phyloP scores from a whole-genome alignment of 2,113 vertebrate genomes.

The Phrynocephalus versicolor region DNA sequence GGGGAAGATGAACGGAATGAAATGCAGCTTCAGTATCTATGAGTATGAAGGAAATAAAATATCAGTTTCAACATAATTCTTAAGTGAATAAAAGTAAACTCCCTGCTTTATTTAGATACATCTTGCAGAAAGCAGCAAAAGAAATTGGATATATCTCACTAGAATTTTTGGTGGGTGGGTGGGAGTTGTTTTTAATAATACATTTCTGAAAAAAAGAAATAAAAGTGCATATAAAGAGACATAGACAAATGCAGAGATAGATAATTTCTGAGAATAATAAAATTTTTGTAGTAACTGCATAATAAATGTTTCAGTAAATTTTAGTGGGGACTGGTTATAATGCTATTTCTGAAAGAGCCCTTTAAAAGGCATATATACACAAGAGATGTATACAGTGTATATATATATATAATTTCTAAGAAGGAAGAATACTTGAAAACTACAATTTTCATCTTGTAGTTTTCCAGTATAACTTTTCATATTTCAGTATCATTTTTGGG shows the following conservation, averaged over 20 bases:
- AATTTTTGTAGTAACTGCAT: no score
- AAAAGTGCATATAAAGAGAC: no score
- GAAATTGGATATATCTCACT: not conserved
- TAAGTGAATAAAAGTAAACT: not conserved
- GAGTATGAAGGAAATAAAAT: not conserved
- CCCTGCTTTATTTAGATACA: no score
- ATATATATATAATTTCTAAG: not conserved
- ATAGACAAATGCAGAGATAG: no score
- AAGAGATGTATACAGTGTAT: no score
- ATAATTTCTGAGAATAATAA: no score
- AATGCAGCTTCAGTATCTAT: not conserved
- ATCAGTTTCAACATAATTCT: not conserved
- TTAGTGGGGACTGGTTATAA: not conserved
- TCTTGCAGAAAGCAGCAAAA: not conserved
- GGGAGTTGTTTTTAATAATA: not conserved
- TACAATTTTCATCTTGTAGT: no score
- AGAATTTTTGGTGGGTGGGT: not conserved
- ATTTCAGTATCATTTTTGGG: not conserved
- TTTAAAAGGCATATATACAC: not conserved
- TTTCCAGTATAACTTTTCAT: no score
- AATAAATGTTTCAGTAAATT: not conserved
- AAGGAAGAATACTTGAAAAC: not conserved
- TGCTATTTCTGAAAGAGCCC: not conserved
- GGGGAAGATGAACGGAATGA: no score
- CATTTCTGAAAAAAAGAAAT: not conserved